A percentile compares a stretch with the other conserved stretches of the same genome.
These are phyloP conservation scores for Cetoscarus ocellatus DNA, from an alignment of 2,797 vertebrate species.

Conservation along the genomic window DNA sequence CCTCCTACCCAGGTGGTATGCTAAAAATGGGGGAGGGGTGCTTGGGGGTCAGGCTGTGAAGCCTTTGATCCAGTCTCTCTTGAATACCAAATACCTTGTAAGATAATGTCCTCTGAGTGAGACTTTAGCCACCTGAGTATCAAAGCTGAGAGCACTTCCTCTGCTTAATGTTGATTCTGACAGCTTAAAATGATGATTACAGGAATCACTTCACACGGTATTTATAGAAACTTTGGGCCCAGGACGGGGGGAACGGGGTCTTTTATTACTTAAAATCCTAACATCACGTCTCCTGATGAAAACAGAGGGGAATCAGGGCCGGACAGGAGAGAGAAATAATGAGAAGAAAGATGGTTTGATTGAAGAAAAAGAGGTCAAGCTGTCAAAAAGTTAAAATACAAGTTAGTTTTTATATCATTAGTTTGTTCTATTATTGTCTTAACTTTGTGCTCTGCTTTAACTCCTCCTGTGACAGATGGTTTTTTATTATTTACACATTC, in stretches of 20 bases:
- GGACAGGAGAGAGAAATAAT: no score
- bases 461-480: no score
- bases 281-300: constrained; percentile 18
- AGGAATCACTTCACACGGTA: constrained; percentile 24
- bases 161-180: constrained; percentile 54
- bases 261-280: constrained; percentile 17
- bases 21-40: constrained; percentile 36
- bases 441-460: no score
- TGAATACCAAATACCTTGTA: constrained; percentile 38
- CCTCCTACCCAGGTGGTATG: constrained; percentile 58
- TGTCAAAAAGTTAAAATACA: no score
- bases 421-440: no score
- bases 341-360: no score
- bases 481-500: constrained; percentile 57
- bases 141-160: constrained; percentile 33
- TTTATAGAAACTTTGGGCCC: constrained; percentile 34
- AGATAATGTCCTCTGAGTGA: constrained; percentile 42
- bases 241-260: not conserved
- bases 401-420: no score
- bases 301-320: constrained; percentile 2
- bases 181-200: constrained; percentile 31
- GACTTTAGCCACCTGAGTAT: constrained; percentile 43
- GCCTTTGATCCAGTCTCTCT: constrained; percentile 54
- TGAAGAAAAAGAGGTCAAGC: no score
- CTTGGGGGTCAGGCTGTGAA: constrained; percentile 14